phyloP scores from a whole-genome alignment of 2,113 vertebrate species.

The Equus przewalskii region DNA sequence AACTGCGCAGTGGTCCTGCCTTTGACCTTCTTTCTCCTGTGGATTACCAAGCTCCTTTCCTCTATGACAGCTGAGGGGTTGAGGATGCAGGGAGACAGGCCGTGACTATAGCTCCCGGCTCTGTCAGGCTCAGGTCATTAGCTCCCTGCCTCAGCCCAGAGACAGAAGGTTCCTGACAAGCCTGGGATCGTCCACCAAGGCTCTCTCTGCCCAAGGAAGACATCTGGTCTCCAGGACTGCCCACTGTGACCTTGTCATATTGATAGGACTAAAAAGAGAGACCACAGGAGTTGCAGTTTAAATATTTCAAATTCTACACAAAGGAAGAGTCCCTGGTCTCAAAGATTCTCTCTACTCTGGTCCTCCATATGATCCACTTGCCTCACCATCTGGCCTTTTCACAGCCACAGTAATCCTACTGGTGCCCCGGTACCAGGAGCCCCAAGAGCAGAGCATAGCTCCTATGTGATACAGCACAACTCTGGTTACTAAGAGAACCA shows the following conservation, averaged over 20 bases:
- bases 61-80: not conserved
- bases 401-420: not conserved
- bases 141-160: not conserved
- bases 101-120: not conserved
- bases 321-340: not conserved
- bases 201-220: not conserved
- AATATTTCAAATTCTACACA: not conserved
- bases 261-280: not conserved
- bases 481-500: not conserved
- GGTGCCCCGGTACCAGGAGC: not conserved
- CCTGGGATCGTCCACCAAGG: not conserved
- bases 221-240: not conserved
- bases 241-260: not conserved
- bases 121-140: not conserved
- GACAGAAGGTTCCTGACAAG: not conserved
- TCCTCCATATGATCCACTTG: not conserved
- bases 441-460: not conserved
- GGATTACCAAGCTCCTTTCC: not conserved
- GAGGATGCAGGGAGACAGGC: not conserved
- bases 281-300: not conserved
- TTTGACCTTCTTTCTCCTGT: not conserved
- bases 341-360: not conserved
- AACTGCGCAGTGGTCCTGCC: not conserved
- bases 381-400: not conserved
- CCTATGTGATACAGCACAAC: not conserved